Evolutionary conservation across 2,888 invertebrate species (phyloP).

Genomic region (Clanis bilineata): DNA sequence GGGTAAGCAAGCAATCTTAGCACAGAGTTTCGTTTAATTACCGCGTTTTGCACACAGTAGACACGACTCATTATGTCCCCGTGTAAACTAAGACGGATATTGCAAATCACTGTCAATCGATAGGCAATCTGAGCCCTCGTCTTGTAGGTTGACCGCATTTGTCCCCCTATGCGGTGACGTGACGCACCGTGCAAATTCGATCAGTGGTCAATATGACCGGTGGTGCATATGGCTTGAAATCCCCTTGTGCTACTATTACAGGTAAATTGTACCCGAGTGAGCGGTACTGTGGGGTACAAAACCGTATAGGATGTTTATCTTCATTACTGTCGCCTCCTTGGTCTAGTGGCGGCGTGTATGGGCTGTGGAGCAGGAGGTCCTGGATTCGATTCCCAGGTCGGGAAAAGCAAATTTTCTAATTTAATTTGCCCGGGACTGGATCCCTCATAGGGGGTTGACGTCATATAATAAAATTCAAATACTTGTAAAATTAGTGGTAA

Average conservation of each 20-base stretch:
- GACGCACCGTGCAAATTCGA: slow-evolving; percentile 4
- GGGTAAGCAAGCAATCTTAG: no score
- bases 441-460: no score
- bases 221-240: not conserved
- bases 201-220: not conserved
- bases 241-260: not conserved
- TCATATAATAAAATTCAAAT: no score
- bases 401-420: no score
- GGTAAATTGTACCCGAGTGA: not conserved
- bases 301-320: no score
- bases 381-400: no score
- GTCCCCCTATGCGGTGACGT: not conserved
- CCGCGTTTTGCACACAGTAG: not conserved
- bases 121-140: slow-evolving; percentile 5
- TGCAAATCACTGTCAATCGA: slow-evolving; percentile 1
- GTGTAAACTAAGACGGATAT: not conserved
- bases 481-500: no score
- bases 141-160: not conserved
- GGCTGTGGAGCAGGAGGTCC: no score
- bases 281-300: not conserved
- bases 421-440: no score
- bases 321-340: no score
- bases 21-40: no score
- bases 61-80: not conserved
- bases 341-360: no score